Base-by-base conservation (phyloP, 2,888 invertebrate species). In the Drosophila rubida region DNA sequence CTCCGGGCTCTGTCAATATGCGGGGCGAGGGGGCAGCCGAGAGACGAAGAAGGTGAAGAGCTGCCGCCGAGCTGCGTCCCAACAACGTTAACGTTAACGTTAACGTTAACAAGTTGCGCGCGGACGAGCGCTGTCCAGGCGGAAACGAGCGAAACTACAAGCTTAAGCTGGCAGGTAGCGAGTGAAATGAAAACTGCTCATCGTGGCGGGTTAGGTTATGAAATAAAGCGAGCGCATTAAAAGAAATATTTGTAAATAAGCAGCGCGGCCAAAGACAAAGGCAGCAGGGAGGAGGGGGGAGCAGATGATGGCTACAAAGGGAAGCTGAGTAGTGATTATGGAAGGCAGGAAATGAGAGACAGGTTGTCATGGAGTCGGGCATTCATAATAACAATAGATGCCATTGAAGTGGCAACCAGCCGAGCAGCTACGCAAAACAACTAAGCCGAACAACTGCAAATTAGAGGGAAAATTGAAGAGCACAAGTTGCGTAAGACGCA, bases 101-200 rank as follows among this genome's bases (percentile, higher is more conserved):
- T n/a, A n/a, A 23, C 23, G 51, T 64, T 67, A 77, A 86, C 80
- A 83, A 87, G 65, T 71, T 87, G 66, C 86, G 86, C 83, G 68
- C 86, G 80, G 54, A 68, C 62, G 64, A 59, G 65, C 66, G 48
- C 62, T 69, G 62, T 64, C 80, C 82, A 80, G 64, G 74, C 83
- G 83, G 63, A 87, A 82, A 57, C 23, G 64, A 70, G 46, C 50
- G 42, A n/a, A 71, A 61, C 70, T 65, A 72, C 55, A 49, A 41
- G 22, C 0, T 49, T 39, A 49, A 32, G 30, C 9, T 3, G 25
- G n/a, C 11, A 13, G 32, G 8, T 9, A 13, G 39, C 37, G 19
- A 48, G 13, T 25, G 11, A 45, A 48, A 60, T 41, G 19, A 23
- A 50, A 50, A 39, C 44, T 30, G 37, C 48, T 32, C 51, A 57